These are phyloP conservation scores for Numenius arquata DNA, from an alignment of 2,113 vertebrate species.

Conservation along the genomic window DNA sequence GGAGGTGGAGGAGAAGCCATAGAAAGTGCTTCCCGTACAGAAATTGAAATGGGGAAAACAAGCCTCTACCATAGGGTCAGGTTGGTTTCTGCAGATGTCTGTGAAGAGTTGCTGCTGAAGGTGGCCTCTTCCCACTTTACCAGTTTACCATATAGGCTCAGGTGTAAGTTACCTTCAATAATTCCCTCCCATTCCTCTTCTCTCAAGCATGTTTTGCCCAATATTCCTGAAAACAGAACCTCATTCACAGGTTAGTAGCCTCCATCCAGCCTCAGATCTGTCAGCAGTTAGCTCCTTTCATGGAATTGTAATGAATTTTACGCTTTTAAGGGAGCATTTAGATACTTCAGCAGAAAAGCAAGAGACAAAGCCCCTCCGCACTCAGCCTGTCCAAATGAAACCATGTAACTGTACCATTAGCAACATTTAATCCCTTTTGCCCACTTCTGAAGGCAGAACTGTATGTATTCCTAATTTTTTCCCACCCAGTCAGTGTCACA, in stretches of 20 bases:
- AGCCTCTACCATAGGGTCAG: not conserved
- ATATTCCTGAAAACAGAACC: not conserved
- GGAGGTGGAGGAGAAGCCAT: not conserved
- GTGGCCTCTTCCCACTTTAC: not conserved
- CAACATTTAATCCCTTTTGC: not conserved
- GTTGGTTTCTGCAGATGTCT: not conserved
- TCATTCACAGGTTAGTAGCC: not conserved
- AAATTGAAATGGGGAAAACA: not conserved
- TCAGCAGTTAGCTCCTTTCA: not conserved
- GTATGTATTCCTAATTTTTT: conserved; percentile 13
- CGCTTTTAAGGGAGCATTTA: not conserved
- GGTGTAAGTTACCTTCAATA: not conserved
- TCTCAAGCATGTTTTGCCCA: not conserved
- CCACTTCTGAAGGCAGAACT: not conserved
- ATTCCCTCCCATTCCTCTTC: not conserved
- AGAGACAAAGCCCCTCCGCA: not conserved
- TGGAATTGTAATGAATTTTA: not conserved
- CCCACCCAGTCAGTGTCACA: not conserved
- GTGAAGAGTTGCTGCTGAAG: not conserved
- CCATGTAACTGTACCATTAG: not conserved
- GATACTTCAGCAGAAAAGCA: not conserved
- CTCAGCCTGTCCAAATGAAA: not conserved
- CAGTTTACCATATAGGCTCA: not conserved
- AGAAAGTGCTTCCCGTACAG: not conserved
- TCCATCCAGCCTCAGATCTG: not conserved